Percentiles rank a stretch among this genome's conserved stretches.
phyloP scores from a whole-genome alignment of 2,797 vertebrate species.

The Telmatherina bonti region DNA sequence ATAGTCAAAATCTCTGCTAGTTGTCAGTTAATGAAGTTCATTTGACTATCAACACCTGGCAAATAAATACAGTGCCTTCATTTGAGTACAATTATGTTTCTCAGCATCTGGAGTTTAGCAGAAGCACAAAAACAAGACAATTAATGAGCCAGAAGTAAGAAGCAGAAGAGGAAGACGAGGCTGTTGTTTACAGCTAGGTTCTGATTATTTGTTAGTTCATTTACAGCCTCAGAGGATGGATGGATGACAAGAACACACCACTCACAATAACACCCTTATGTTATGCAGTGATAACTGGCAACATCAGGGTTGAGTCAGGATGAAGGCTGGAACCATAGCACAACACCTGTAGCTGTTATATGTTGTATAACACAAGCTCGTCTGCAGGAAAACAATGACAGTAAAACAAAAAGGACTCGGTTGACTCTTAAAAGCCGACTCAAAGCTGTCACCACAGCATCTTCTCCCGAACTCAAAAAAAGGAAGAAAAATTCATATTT shows the following conservation, averaged over 20 bases:
- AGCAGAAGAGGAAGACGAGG: constrained; percentile 30
- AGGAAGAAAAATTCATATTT: too few relatives aligned
- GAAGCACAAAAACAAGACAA: constrained; percentile 21
- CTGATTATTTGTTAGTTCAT: constrained; percentile 37
- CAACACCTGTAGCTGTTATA: constrained; percentile 46
- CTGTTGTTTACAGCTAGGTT: constrained; percentile 54
- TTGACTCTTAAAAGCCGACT: not conserved
- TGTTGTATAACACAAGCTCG: not conserved
- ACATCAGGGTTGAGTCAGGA: constrained; percentile 55
- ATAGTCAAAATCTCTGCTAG: not conserved
- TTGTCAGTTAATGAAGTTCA: not conserved
- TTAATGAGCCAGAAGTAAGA: constrained; percentile 32
- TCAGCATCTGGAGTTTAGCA: constrained; percentile 27
- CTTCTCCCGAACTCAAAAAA: not conserved
- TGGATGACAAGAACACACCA: constrained; percentile 54
- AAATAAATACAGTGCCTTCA: not conserved
- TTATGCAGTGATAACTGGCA: constrained; percentile 38
- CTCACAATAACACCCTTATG: constrained; percentile 45
- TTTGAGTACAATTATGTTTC: constrained; percentile 10
- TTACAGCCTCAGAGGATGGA: constrained; percentile 60
- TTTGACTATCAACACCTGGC: not conserved
- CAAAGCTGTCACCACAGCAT: not conserved
- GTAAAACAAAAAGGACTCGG: not conserved
- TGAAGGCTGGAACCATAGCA: constrained; percentile 3
- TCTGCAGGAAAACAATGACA: not conserved